Percentiles rank a stretch among this genome's conserved stretches.
phyloP scores from a whole-genome alignment of 2,888 invertebrate species.

The Pterostichus madidus region DNA sequence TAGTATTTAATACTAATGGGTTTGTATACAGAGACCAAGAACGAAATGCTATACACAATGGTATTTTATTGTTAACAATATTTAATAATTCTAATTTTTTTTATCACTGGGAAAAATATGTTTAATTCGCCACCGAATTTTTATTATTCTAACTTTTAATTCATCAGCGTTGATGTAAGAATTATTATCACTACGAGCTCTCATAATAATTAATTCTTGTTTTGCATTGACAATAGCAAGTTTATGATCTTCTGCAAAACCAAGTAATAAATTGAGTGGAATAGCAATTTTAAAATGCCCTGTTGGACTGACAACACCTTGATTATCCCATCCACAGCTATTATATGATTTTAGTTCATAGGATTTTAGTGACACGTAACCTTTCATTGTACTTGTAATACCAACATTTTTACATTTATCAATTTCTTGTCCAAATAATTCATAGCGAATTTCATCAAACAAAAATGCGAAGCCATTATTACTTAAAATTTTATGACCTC shows the following conservation, averaged over 20 bases:
- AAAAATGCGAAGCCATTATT: conserved; percentile 37
- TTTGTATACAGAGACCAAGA: conserved; percentile 74
- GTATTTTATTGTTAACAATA: conserved; percentile 27
- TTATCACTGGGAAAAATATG: conserved; percentile 29
- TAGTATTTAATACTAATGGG: conserved; percentile 72
- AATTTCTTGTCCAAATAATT: conserved; percentile 14
- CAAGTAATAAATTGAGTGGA: conserved; percentile 24
- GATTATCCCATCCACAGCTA: conserved; percentile 12
- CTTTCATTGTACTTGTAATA: conserved; percentile 17
- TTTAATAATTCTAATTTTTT: conserved; percentile 38
- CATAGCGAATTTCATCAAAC: conserved; percentile 28
- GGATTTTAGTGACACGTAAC: conserved; percentile 14
- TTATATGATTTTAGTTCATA: conserved; percentile 1
- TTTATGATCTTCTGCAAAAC: conserved; percentile 46
- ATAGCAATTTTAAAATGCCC: conserved; percentile 1
- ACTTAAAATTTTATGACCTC: not conserved
- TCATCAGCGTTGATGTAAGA: conserved; percentile 16
- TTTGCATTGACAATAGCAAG: conserved; percentile 28
- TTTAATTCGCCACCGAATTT: conserved; percentile 43
- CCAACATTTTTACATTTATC: conserved; percentile 37
- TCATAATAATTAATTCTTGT: conserved; percentile 51
- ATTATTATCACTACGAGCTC: conserved; percentile 34
- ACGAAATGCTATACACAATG: conserved; percentile 70
- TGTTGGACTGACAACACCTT: not conserved
- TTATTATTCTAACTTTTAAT: conserved; percentile 31